A percentile compares a stretch with the other conserved stretches of the same genome.
These are phyloP conservation scores for Phoxinus phoxinus DNA, from an alignment of 2,113 vertebrate genomes.

Conservation along the genomic window DNA sequence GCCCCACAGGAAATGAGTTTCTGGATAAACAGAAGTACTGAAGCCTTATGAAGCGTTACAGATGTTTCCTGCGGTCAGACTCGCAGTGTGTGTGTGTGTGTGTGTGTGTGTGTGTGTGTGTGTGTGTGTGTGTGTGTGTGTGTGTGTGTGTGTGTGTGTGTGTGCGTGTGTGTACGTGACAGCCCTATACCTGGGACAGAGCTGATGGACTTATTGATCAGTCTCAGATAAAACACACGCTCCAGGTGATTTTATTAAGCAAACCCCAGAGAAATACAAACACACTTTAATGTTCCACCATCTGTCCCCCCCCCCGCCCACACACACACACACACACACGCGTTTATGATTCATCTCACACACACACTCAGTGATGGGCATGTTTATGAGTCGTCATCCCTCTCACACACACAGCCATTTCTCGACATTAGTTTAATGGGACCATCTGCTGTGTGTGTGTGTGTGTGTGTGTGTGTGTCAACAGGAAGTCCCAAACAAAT, in stretches of 20 bases:
- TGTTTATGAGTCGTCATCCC: not conserved
- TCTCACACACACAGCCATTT: conserved; percentile 74
- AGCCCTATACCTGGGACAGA: not conserved
- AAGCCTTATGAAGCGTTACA: not conserved
- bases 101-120: too few species aligned
- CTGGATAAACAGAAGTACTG: not conserved
- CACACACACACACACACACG: conserved; percentile 66
- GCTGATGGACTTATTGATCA: conserved; percentile 11
- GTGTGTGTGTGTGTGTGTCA: not conserved
- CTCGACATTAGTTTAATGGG: conserved; percentile 89
- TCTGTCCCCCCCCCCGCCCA: too few species aligned
- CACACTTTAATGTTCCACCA: conserved; percentile 87
- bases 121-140: too few species aligned
- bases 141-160: not conserved
- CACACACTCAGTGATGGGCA: conserved; percentile 67
- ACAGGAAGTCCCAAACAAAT: not conserved
- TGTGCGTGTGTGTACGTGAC: not conserved
- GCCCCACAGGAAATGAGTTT: conserved; percentile 16
- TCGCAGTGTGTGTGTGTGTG: not conserved
- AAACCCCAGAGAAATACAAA: conserved; percentile 82
- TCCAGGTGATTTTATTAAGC: conserved; percentile 41
- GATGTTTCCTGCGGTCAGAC: not conserved
- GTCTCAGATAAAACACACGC: conserved; percentile 9
- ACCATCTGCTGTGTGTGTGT: conserved; percentile 83
- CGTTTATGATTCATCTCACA: too few species aligned